Evolutionary conservation across 2,113 vertebrate species (phyloP).

Genomic region (Mugil cephalus): DNA sequence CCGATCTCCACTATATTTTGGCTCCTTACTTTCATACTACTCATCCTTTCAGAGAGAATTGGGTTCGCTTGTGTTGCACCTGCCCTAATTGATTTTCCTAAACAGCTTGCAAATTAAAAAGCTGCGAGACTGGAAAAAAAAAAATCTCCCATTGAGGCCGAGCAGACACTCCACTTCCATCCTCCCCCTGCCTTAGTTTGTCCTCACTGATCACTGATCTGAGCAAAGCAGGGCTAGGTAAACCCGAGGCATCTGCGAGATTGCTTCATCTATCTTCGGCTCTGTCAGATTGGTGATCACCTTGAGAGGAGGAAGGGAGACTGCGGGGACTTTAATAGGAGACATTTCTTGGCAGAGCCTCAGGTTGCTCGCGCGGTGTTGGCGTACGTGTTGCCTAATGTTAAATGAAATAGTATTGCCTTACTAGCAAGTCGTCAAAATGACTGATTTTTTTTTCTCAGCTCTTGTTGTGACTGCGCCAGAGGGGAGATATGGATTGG

Average conservation of each 20-base stretch:
- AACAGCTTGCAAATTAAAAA: conserved; percentile 22
- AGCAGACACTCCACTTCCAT: conserved; percentile 34
- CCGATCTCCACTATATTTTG: no score
- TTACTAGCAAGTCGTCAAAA: conserved; percentile 54
- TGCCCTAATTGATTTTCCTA: neutral
- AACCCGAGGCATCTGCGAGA: conserved; percentile 58
- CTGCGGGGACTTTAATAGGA: conserved; percentile 59
- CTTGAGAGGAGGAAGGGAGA: conserved; percentile 60
- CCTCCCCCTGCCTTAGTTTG: conserved; percentile 48
- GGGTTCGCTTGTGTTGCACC: neutral
- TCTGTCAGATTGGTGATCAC: conserved; percentile 76
- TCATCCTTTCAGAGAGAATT: neutral
- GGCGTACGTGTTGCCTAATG: conserved; percentile 11
- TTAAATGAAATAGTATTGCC: conserved; percentile 59
- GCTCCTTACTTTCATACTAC: neutral
- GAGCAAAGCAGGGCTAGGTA: conserved; percentile 41
- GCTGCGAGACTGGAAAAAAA: conserved; percentile 10
- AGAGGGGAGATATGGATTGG: conserved; percentile 44
- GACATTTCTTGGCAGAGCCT: conserved; percentile 69
- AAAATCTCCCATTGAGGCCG: conserved; percentile 35
- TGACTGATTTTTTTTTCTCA: conserved; percentile 34
- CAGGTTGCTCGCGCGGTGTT: conserved; percentile 26
- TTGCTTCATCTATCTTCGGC: conserved; percentile 77
- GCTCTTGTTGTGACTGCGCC: conserved; percentile 27
- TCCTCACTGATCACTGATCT: conserved; percentile 66